Evolutionary conservation across 2,888 invertebrate species (phyloP).

Genomic region (Pandemis corylana): DNA sequence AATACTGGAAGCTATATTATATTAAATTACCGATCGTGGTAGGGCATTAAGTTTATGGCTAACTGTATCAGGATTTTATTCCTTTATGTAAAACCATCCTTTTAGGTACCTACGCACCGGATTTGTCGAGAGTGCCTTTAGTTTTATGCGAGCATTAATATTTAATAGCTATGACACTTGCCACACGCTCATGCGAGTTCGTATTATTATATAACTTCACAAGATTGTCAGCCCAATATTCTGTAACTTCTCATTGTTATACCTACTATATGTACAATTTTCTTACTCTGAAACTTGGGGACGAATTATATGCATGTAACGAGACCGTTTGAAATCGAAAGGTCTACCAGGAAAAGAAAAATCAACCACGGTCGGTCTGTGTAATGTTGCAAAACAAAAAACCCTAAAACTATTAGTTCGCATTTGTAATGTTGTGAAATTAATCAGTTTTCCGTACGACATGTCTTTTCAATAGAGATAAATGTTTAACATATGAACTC

Average conservation of each 20-base stretch:
- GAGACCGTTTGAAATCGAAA: no score
- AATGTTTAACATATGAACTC: conserved; percentile 28
- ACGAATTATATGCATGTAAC: background rate
- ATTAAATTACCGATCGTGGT: background rate
- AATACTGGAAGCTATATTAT: background rate
- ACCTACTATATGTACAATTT: background rate
- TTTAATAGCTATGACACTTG: conserved; percentile 20
- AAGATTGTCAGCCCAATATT: background rate
- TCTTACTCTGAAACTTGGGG: background rate
- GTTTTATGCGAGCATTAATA: conserved; percentile 18
- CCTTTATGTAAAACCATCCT: conserved; percentile 10
- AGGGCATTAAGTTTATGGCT: background rate
- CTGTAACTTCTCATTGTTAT: no score
- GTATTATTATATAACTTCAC: background rate
- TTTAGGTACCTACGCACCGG: conserved; percentile 8
- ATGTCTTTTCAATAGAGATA: background rate
- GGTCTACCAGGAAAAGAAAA: no score
- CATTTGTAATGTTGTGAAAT: background rate
- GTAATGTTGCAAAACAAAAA: background rate
- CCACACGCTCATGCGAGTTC: conserved; percentile 8
- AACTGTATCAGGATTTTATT: conserved; percentile 5
- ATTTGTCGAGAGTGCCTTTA: conserved; percentile 8
- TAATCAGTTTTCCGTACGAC: conserved; percentile 3
- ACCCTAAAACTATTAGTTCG: background rate
- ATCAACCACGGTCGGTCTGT: background rate